phyloP scores from a whole-genome alignment of 2,113 vertebrate species.

The Sceloporus undulatus region DNA sequence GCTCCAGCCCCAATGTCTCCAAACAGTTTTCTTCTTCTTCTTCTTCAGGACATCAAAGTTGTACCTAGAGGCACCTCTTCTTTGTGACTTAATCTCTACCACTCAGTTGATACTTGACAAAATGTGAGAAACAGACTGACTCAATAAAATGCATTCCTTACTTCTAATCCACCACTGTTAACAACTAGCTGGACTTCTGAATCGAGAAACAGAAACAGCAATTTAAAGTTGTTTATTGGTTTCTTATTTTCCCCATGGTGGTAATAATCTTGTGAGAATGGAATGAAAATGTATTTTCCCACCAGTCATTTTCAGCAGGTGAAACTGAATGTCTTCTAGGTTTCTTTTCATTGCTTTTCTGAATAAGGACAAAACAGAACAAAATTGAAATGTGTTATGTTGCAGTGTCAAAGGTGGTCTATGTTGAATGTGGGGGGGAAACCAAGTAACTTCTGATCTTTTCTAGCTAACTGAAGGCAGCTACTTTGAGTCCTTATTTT shows the following conservation, averaged over 20 bases:
- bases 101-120: background rate
- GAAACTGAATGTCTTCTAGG: background rate
- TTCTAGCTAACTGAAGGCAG: slow-evolving; percentile 19
- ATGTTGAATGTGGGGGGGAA: background rate
- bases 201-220: background rate
- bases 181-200: slow-evolving; percentile 7
- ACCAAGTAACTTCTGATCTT: slow-evolving; percentile 23
- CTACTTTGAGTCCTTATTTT: slow-evolving; percentile 15
- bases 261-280: background rate
- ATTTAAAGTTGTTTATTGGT: background rate
- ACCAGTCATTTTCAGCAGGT: background rate
- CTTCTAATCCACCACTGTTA: background rate
- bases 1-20: too few relatives aligned
- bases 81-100: background rate
- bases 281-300: background rate
- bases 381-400: background rate
- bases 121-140: background rate
- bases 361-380: background rate
- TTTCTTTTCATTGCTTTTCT: background rate
- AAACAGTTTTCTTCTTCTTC: too few relatives aligned
- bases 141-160: background rate
- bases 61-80: background rate
- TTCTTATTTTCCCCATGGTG: slow-evolving; percentile 2
- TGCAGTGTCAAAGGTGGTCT: background rate
- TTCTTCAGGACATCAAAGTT: too few relatives aligned